phyloP scores from a whole-genome alignment of 2,113 vertebrate genomes.

The Butorides virescens region DNA sequence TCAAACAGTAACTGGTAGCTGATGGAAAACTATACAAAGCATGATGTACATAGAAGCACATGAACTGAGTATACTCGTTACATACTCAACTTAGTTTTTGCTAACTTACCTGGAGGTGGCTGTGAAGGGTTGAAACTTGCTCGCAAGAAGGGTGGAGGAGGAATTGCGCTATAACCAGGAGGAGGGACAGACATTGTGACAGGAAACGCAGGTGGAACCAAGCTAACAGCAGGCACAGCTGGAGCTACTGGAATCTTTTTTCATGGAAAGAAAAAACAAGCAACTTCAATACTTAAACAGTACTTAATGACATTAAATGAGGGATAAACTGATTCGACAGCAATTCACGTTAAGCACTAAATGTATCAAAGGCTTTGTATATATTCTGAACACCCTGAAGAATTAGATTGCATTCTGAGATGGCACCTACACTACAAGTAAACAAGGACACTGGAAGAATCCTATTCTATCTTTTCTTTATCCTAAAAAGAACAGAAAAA shows the following conservation, averaged over 20 bases:
- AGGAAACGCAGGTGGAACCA: constrained; percentile 92
- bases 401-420: background rate
- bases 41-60: background rate
- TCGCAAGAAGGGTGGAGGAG: constrained; percentile 90
- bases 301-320: background rate
- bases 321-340: background rate
- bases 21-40: background rate
- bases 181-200: constrained; percentile 95
- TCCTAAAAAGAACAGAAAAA: background rate
- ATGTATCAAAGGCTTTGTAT: background rate
- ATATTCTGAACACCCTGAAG: background rate
- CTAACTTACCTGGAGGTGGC: constrained; percentile 90
- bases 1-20: background rate
- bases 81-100: background rate
- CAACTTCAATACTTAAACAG: background rate
- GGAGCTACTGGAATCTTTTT: constrained; percentile 91
- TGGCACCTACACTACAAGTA: background rate
- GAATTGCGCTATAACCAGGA: constrained; percentile 88
- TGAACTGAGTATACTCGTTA: background rate
- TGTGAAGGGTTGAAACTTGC: constrained; percentile 93
- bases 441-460: background rate
- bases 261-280: constrained; percentile 6
- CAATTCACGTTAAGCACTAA: background rate
- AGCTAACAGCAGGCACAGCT: constrained; percentile 87
- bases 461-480: background rate